Percentiles rank a stretch among this genome's conserved stretches.
Evolutionary conservation across 2,888 invertebrate species (phyloP).

Genomic region (Pyrocoelia pectoralis): DNA sequence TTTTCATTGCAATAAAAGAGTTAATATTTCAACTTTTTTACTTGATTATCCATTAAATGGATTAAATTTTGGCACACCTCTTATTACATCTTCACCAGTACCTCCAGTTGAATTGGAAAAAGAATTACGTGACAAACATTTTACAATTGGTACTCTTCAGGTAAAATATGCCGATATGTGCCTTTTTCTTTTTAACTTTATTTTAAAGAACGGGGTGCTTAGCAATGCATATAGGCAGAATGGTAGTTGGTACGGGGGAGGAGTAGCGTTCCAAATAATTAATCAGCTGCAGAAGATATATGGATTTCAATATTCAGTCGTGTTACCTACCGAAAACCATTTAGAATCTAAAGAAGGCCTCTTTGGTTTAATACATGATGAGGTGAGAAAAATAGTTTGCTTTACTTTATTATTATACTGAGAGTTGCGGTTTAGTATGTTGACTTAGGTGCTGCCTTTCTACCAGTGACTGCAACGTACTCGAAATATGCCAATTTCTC

Average conservation of each 20-base stretch:
- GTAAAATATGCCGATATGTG: slow-evolving; percentile 8
- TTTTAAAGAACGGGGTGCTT: slow-evolving; percentile 68
- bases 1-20: too few species aligned
- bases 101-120: slow-evolving; percentile 24
- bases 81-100: too few species aligned
- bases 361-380: slow-evolving; percentile 67
- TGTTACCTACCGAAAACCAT: slow-evolving; percentile 69
- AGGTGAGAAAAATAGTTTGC: slow-evolving; percentile 56
- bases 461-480: slow-evolving; percentile 72
- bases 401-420: too few species aligned
- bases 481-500: slow-evolving; percentile 67
- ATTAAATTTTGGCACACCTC: too few species aligned
- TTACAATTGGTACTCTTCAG: slow-evolving; percentile 41
- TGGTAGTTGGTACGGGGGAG: slow-evolving; percentile 68
- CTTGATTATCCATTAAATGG: too few species aligned
- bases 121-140: slow-evolving; percentile 42
- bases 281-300: slow-evolving; percentile 72
- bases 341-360: slow-evolving; percentile 70
- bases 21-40: too few species aligned
- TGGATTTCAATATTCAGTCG: slow-evolving; percentile 77
- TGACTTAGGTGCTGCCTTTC: slow-evolving; percentile 81
- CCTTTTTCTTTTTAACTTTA: slow-evolving; percentile 11
- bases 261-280: slow-evolving; percentile 77
- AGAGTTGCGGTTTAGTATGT: slow-evolving; percentile 75
- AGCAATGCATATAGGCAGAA: slow-evolving; percentile 65